Percentiles rank a stretch among this genome's conserved stretches.
Evolutionary conservation across 1,140 invertebrate genomes (phyloP).

Genomic region (Camponotus floridanus): DNA sequence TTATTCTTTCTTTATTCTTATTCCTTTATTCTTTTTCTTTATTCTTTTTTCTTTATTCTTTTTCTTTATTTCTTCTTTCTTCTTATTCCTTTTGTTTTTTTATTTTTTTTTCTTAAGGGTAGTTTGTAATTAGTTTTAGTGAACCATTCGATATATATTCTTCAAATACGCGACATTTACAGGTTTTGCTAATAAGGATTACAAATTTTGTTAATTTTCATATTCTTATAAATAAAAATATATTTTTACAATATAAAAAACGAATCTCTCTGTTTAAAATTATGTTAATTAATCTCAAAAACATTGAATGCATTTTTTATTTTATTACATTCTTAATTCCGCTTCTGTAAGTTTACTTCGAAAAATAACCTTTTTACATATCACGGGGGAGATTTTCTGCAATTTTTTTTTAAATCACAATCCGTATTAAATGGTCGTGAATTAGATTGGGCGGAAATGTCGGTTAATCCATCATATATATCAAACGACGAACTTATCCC

Average conservation of each 20-base stretch:
- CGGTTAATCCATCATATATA: background rate
- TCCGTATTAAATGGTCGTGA: background rate
- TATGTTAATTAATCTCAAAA: background rate
- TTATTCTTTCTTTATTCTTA: too few species aligned
- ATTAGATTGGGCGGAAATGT: background rate
- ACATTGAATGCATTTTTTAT: background rate
- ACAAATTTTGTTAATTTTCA: background rate
- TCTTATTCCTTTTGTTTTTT: too few species aligned
- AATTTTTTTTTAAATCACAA: background rate
- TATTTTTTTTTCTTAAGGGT: too few species aligned
- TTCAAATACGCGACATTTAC: background rate
- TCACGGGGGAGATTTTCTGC: too few species aligned
- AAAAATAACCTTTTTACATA: background rate
- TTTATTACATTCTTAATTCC: background rate
- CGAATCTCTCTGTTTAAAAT: background rate
- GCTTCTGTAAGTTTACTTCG: too few species aligned
- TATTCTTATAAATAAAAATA: background rate
- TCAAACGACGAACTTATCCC: background rate
- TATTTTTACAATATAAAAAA: background rate
- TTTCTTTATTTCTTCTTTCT: too few species aligned
- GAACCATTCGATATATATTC: background rate
- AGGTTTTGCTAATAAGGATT: background rate
- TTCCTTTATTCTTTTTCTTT: too few species aligned
- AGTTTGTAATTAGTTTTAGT: too few species aligned
- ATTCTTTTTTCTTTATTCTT: too few species aligned